Percentiles rank a stretch among this genome's conserved stretches.
Evolutionary conservation across 2,113 vertebrate species (phyloP).

Genomic region (Oostethus manadensis): DNA sequence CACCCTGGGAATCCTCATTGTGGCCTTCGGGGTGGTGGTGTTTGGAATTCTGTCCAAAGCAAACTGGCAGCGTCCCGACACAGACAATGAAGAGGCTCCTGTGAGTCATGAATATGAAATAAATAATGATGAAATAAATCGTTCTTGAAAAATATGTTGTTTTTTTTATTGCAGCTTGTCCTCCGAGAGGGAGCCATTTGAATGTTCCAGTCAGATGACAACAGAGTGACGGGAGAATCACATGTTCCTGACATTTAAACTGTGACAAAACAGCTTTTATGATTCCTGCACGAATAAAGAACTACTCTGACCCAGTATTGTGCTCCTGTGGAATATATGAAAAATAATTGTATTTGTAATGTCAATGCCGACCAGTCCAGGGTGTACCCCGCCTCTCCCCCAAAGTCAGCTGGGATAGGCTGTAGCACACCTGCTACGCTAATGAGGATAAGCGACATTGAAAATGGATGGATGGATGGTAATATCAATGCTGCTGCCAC

Average conservation of each 20-base stretch:
- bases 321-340: too few relatives aligned
- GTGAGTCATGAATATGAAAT: constrained; percentile 5
- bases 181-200: neutral
- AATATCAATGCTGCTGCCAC: too few relatives aligned
- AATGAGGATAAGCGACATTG: too few relatives aligned
- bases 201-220: neutral
- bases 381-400: too few relatives aligned
- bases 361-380: too few relatives aligned
- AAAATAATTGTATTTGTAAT: too few relatives aligned
- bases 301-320: too few relatives aligned
- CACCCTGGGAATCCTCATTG: constrained; percentile 9
- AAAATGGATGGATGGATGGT: too few relatives aligned
- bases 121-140: neutral
- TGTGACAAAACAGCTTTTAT: too few relatives aligned
- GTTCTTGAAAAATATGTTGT: neutral
- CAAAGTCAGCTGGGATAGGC: too few relatives aligned
- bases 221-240: neutral
- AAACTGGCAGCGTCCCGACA: constrained; percentile 15
- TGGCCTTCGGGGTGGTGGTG: constrained; percentile 23
- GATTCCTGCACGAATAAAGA: too few relatives aligned
- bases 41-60: constrained; percentile 23
- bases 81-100: neutral
- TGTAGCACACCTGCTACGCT: too few relatives aligned
- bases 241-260: neutral
- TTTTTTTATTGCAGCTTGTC: constrained; percentile 4